These are phyloP conservation scores for Sitophilus oryzae DNA, from an alignment of 1,140 invertebrate species.

Conservation along the genomic window DNA sequence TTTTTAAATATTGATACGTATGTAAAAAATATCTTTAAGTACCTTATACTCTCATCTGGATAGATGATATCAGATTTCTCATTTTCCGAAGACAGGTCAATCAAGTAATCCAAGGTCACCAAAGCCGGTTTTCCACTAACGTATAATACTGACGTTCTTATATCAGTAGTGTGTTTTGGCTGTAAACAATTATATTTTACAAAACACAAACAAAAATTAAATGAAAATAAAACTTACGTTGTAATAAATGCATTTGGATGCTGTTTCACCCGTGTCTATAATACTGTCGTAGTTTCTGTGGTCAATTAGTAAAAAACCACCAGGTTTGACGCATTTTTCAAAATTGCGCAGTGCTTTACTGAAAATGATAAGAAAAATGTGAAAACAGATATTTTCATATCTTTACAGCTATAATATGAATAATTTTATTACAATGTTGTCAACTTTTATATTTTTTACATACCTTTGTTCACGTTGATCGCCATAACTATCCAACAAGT, in stretches of 20 bases:
- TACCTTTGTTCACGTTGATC: constrained; percentile 74
- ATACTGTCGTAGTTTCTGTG: constrained; percentile 84
- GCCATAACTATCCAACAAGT: constrained; percentile 70
- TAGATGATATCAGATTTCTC: constrained; percentile 26
- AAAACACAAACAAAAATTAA: too few species aligned
- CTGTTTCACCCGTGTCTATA: constrained; percentile 64
- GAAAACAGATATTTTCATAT: too few species aligned
- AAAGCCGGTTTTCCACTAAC: constrained; percentile 65
- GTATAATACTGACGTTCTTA: constrained; percentile 74
- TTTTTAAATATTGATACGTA: neutral
- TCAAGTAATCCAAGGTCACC: constrained; percentile 73
- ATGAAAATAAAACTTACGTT: constrained; percentile 75
- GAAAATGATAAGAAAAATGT: constrained; percentile 13
- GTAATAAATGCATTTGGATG: constrained; percentile 78
- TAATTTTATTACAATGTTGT: neutral
- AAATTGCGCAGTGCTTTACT: constrained; percentile 69
- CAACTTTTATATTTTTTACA: constrained; percentile 28
- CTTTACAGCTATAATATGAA: too few species aligned
- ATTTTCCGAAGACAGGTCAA: constrained; percentile 46
- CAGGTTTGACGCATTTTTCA: constrained; percentile 71
- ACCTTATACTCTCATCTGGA: constrained; percentile 32
- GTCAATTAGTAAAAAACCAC: constrained; percentile 78
- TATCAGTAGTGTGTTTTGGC: constrained; percentile 73
- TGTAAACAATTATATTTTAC: too few species aligned
- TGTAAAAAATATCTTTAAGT: constrained; percentile 10